Conservation (phyloP, 2,113 vertebrate genomes). For the Bufo gargarizans region DNA sequence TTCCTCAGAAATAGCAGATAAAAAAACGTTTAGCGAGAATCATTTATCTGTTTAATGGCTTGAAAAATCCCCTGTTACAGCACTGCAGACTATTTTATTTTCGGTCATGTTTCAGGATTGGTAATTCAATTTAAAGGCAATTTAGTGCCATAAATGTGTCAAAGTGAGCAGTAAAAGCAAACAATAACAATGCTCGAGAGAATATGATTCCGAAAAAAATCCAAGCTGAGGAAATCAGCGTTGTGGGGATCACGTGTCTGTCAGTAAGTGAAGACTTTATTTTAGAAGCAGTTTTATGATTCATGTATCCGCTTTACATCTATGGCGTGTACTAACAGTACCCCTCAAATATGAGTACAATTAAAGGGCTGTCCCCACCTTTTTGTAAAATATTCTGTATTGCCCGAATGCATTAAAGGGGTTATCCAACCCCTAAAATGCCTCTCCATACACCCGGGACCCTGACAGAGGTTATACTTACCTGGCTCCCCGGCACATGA, state of each 20-base stretch:
- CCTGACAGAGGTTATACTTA: too few relatives aligned
- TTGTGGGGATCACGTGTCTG: conserved; percentile 1
- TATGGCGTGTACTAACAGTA: background rate
- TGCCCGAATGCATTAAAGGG: too few relatives aligned
- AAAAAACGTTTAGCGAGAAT: conserved; percentile 15
- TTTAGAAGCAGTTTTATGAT: background rate
- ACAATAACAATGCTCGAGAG: conserved; percentile 23
- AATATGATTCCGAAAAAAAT: conserved; percentile 36
- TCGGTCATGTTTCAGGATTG: conserved; percentile 37
- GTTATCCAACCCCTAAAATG: too few relatives aligned
- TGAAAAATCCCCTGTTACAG: conserved; percentile 42
- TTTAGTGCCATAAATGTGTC: conserved; percentile 45
- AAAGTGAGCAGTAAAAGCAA: conserved; percentile 44
- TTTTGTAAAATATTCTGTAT: too few relatives aligned
- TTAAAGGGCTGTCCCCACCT: too few relatives aligned
- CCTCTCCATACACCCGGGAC: too few relatives aligned
- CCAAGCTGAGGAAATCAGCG: background rate
- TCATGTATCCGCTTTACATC: background rate
- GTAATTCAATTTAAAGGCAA: conserved; percentile 46
- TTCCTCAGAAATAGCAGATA: conserved; percentile 1
- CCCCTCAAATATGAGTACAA: too few relatives aligned
- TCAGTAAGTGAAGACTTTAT: conserved; percentile 8
- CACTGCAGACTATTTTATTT: conserved; percentile 33
- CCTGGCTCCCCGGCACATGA: too few relatives aligned
- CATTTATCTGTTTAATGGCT: conserved; percentile 41